A percentile compares a stretch with the other conserved stretches of the same genome.
Evolutionary conservation across 2,113 vertebrate species (phyloP).

Genomic region (Corythaixoides concolor): DNA sequence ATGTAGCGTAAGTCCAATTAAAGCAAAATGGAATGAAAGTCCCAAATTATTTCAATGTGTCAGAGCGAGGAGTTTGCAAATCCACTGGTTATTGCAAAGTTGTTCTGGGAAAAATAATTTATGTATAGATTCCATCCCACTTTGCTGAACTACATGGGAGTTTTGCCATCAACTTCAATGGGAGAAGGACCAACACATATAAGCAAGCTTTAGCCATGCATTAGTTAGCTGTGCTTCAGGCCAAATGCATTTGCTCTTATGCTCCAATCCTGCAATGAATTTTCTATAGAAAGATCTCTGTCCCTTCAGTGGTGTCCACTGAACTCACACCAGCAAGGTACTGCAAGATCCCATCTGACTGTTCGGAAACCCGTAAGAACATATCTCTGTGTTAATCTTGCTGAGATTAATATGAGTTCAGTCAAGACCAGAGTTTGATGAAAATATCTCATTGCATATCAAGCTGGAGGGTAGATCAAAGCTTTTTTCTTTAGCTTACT

Average conservation of each 20-base stretch:
- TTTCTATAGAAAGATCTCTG: not conserved
- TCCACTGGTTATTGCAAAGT: constrained; percentile 31
- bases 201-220: not conserved
- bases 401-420: not conserved
- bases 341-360: not conserved
- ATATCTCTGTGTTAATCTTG: not conserved
- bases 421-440: not conserved
- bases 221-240: not conserved
- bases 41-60: constrained; percentile 67
- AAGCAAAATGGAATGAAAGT: constrained; percentile 48
- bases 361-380: not conserved
- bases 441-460: constrained; percentile 12
- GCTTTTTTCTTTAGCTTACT: not conserved
- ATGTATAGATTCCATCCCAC: not conserved
- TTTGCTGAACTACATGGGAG: constrained; percentile 9
- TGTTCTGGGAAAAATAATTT: constrained; percentile 49
- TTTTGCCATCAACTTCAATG: not conserved
- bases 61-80: constrained; percentile 28
- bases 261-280: not conserved
- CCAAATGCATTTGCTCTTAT: not conserved
- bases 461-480: not conserved
- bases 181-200: not conserved
- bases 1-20: constrained; percentile 44
- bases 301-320: not conserved
- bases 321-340: not conserved